phyloP scores from a whole-genome alignment of 1,140 invertebrate genomes.

The Drosophila ercepeae region DNA sequence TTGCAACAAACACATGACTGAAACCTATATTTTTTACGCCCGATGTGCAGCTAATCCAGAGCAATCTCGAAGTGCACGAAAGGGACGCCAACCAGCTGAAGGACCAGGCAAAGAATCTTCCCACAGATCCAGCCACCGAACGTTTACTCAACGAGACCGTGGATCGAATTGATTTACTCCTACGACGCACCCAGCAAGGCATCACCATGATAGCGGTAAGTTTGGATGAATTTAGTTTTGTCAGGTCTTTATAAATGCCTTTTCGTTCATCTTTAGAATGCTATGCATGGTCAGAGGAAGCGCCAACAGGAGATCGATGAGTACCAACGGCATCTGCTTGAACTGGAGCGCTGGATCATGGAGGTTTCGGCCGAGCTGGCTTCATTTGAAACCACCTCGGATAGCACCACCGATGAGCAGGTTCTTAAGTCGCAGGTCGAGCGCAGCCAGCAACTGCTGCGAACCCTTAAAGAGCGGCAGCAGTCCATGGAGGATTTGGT shows the following conservation, averaged over 20 bases:
- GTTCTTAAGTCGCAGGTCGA: constrained; percentile 72
- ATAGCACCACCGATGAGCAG: constrained; percentile 69
- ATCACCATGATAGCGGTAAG: constrained; percentile 81
- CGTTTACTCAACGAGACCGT: constrained; percentile 72
- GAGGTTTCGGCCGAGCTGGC: constrained; percentile 73
- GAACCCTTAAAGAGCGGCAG: constrained; percentile 75
- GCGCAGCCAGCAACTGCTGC: constrained; percentile 68
- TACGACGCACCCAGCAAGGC: constrained; percentile 78
- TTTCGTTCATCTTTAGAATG: constrained; percentile 84
- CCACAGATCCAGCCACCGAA: constrained; percentile 73
- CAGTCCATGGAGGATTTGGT: constrained; percentile 77
- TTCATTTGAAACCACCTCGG: constrained; percentile 64
- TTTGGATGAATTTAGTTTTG: not conserved
- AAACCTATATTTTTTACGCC: constrained; percentile 11
- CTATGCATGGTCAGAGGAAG: constrained; percentile 85
- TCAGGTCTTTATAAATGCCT: no score
- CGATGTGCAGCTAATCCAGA: constrained; percentile 74
- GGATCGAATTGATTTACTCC: constrained; percentile 75
- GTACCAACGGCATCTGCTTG: constrained; percentile 87
- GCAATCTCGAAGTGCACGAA: constrained; percentile 78
- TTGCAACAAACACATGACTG: constrained; percentile 14
- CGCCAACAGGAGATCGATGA: constrained; percentile 85
- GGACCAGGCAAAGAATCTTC: constrained; percentile 59
- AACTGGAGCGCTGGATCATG: constrained; percentile 87
- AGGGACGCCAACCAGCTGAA: constrained; percentile 66